Base-by-base conservation (phyloP, 1,140 invertebrate genomes). In the Octopus bimaculoides region DNA sequence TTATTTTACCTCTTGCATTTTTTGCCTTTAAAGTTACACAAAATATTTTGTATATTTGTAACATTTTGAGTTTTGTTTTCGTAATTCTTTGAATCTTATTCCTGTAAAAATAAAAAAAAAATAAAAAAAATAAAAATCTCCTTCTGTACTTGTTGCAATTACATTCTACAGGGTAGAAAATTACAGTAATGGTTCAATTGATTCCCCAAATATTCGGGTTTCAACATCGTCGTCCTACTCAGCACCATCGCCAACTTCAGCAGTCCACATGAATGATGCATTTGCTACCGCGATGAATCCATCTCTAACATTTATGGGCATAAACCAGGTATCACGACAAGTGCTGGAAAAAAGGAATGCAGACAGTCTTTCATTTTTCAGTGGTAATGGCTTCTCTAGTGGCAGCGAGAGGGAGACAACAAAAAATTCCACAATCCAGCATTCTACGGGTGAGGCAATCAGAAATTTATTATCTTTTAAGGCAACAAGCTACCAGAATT, bases 321-420 rank as follows among this genome's bases (percentile, higher is more conserved):
- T 75, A n/a, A 75, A 7, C 74, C 74, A 75, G 8, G 74, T 52
- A 52, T 52, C 74, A 17, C 74, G 74, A 14, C 41, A 52, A 17
- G 74, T 75, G 17, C 41, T 75, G 17, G 74, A 75, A 41, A 75
- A 75, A 75, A n/a, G 74, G 6, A 75, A 83, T 77, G 81, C 84
- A 81, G 82, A 84, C 53, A 86, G 87, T 87, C 86, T 88, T 84
- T 88, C 87, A 84, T 84, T 87, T 54, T 88, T 87, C 79, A 87
- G 87, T 79, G 84, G 83, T 69, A 85, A 86, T 84, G 85, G 84
- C 74, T 86, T 86, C 80, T 80, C 82, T 80, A 82, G 83, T 52
- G 79, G 79, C 54, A 83, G 83, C 79, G 84, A 85, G 79, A 84
- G 83, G 66, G 84, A 86, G 82, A 41, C 53, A 20, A 14, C 69